Percentiles rank a stretch among this genome's conserved stretches.
Evolutionary conservation across 2,113 vertebrate genomes (phyloP).

Genomic region (Dromiciops gliroides): DNA sequence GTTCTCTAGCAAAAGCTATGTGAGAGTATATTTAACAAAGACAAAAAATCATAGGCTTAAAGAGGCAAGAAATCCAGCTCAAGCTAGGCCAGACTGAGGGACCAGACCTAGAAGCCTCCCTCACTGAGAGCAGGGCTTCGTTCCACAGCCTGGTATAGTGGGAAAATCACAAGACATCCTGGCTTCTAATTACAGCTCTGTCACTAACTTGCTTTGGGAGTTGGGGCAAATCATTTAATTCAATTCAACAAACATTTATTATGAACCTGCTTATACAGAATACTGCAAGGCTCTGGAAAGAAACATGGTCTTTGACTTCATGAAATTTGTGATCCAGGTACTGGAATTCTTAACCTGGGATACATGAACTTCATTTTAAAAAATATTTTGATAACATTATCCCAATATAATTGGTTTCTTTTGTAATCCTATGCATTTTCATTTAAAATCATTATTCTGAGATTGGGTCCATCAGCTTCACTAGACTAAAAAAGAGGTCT

Average conservation of each 20-base stretch:
- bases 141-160: not conserved
- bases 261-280: not conserved
- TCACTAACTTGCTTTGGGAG: not conserved
- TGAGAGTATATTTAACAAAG: not conserved
- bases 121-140: not conserved
- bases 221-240: not conserved
- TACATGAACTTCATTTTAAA: not conserved
- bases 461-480: not conserved
- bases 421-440: not conserved
- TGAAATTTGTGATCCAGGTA: not conserved
- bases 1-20: constrained; percentile 1
- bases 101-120: not conserved
- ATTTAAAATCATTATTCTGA: not conserved
- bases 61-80: not conserved
- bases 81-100: not conserved
- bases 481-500: not conserved
- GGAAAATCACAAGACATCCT: not conserved
- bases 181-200: not conserved
- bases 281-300: not conserved
- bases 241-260: not conserved
- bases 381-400: not conserved
- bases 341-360: not conserved
- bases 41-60: not conserved
- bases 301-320: not conserved
- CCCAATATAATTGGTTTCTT: not conserved